phyloP scores from a whole-genome alignment of 2,888 invertebrate genomes.

The Melinopterus prodromus region DNA sequence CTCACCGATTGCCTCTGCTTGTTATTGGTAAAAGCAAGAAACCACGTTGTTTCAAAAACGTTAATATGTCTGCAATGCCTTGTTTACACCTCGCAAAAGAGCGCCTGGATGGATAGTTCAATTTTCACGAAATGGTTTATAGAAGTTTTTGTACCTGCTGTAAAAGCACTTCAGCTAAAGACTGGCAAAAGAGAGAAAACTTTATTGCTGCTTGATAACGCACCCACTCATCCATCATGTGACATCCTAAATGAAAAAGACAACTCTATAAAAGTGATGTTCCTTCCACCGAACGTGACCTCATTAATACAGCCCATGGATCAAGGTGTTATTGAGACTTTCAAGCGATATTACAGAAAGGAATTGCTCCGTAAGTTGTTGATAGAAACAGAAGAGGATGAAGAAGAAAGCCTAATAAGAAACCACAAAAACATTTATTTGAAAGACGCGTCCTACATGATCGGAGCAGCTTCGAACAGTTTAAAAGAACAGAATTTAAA shows the following conservation, averaged over 20 bases:
- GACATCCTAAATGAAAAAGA: conserved; percentile 31
- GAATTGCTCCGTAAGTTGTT: conserved; percentile 40
- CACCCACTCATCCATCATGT: conserved; percentile 28
- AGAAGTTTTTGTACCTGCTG: conserved; percentile 42
- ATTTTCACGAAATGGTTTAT: conserved; percentile 46
- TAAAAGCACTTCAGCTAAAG: conserved; percentile 28
- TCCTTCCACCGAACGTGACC: conserved; percentile 39
- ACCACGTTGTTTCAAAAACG: conserved; percentile 46
- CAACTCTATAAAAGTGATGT: conserved; percentile 13
- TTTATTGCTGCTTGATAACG: conserved; percentile 27
- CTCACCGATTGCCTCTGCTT: conserved; percentile 45
- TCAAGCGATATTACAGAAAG: conserved; percentile 45
- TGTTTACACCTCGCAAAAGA: conserved; percentile 41
- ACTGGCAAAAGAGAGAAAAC: conserved; percentile 27
- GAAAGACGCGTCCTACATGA: conserved; percentile 41
- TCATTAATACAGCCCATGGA: conserved; percentile 48
- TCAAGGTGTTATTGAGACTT: conserved; percentile 40
- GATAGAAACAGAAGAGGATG: conserved; percentile 33
- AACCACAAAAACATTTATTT: conserved; percentile 39
- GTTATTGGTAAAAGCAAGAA: conserved; percentile 48
- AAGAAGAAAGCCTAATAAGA: conserved; percentile 34
- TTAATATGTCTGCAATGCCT: conserved; percentile 39
- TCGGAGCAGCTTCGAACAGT: conserved; percentile 42
- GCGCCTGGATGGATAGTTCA: conserved; percentile 46
- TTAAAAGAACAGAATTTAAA: conserved; percentile 36